phyloP scores from a whole-genome alignment of 2,888 invertebrate species.

The Amblyjoppa proteus region DNA sequence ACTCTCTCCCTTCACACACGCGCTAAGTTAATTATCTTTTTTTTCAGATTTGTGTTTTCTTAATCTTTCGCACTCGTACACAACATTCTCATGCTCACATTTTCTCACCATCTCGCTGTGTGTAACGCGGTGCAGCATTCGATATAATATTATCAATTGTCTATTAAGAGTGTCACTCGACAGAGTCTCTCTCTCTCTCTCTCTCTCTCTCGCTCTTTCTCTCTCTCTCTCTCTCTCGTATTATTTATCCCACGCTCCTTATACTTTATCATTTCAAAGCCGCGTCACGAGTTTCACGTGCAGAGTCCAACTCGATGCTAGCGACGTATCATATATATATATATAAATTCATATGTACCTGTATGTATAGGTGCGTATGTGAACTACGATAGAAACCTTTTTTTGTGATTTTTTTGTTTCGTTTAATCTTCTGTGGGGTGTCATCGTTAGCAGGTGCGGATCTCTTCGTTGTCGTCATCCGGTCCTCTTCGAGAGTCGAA shows the following conservation, averaged over 20 bases:
- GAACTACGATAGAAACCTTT: constrained; percentile 45
- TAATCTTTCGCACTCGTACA: constrained; percentile 26
- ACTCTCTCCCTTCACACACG: constrained; percentile 47
- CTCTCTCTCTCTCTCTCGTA: not conserved
- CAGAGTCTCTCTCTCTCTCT: constrained; percentile 60
- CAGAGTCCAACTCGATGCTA: constrained; percentile 65
- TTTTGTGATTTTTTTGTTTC: not conserved
- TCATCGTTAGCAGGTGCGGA: constrained; percentile 23
- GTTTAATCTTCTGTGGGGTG: constrained; percentile 60
- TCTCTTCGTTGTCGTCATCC: constrained; percentile 6
- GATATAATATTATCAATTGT: constrained; percentile 67
- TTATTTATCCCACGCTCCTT: constrained; percentile 1
- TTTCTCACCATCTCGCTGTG: constrained; percentile 51
- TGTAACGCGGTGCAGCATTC: constrained; percentile 61
- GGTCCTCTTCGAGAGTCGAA: not conserved
- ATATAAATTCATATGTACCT: constrained; percentile 67
- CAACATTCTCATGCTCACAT: constrained; percentile 45
- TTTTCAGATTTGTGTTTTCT: constrained; percentile 24
- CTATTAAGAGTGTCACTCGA: constrained; percentile 60
- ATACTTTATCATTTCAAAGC: constrained; percentile 25
- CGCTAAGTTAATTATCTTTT: constrained; percentile 21
- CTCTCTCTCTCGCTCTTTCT: constrained; percentile 9
- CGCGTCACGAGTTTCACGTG: constrained; percentile 46
- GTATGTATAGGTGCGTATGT: constrained; percentile 55
- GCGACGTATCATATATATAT: constrained; percentile 62